Conservation (phyloP, 2,113 vertebrate species). For the Alligator sinensis region DNA sequence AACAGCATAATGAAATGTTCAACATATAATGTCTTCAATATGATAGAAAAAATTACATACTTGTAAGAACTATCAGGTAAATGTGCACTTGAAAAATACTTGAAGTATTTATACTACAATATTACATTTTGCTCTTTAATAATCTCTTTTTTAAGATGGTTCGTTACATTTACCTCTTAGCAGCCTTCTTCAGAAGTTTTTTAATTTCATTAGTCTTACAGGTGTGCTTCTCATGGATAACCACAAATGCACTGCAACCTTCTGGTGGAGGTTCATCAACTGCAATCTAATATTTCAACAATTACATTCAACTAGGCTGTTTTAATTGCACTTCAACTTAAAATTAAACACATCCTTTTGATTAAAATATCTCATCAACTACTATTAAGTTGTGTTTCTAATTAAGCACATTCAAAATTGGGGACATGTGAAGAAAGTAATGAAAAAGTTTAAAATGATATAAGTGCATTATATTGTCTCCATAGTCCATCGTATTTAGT, state of each 20-base stretch:
- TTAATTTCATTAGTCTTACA: conserved; percentile 93
- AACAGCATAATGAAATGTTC: not conserved
- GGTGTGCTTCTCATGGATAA: conserved; percentile 88
- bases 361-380: conserved; percentile 76
- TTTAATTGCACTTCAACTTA: conserved; percentile 69
- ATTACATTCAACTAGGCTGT: conserved; percentile 69
- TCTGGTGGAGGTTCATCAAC: conserved; percentile 91
- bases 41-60: not conserved
- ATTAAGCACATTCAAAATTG: conserved; percentile 53
- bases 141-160: conserved; percentile 23
- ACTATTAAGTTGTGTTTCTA: conserved; percentile 56
- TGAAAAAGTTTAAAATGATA: conserved; percentile 28
- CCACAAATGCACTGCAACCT: conserved; percentile 90
- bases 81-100: not conserved
- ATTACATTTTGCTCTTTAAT: not conserved
- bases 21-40: not conserved
- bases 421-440: not conserved
- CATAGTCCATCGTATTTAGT: conserved; percentile 25
- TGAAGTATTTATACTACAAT: not conserved
- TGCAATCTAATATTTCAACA: conserved; percentile 89
- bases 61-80: not conserved
- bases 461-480: conserved; percentile 15
- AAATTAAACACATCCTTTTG: conserved; percentile 57
- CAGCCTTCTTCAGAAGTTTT: conserved; percentile 92
- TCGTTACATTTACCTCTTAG: conserved; percentile 85